Evolutionary conservation across 2,113 vertebrate species (phyloP), one percentile per base, ranked within the genome.

Genomic region (Tretioscincus oriximinensis): DNA sequence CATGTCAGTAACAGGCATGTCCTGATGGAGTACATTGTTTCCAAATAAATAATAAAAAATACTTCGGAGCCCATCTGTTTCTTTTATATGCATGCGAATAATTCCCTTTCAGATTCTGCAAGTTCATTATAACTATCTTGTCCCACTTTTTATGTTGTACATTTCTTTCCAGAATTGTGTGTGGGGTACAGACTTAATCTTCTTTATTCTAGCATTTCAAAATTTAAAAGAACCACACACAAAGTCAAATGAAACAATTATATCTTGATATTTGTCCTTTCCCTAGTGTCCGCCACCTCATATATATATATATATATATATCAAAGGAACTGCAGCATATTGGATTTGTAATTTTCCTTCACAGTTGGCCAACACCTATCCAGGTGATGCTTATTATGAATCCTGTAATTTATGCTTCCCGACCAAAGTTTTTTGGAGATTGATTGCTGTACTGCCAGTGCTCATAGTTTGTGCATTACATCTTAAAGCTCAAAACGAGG

Each of bases 91-190:
- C 1, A 0, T n/a, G 87, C 45, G 68, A 90, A 65, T 78, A 47
- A 24, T 82, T 84, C 45, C 66, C 87, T 87, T 88, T 88, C 84
- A 79, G 66, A 63, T 77, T 58, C 28, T 84, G 86, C 45, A 80
- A 71, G 76, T 81, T 90, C 86, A 90, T 78, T 71, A 71, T 83
- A 86, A 68, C 64, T 47, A 54, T 54, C 79, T 26, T 41, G 47
- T 90, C 89, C 90, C 60, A 83, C 77, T 89, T 58, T 66, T 63
- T 35, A 72, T 89, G 20, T 80, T 86, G 65, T 77, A 47, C 78
- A 18, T 86, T 90, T 82, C 85, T 87, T 90, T 81, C 78, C 86
- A 86, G 81, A 91, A 81, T n/a, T n/a, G n/a, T 60, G 71, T 86
- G 89, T 85, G 87, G 35, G 35, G 35, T 41, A 68, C 75, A 81